These are phyloP conservation scores for Druon quercuslanigerum DNA, from an alignment of 1,140 invertebrate species.

Conservation along the genomic window DNA sequence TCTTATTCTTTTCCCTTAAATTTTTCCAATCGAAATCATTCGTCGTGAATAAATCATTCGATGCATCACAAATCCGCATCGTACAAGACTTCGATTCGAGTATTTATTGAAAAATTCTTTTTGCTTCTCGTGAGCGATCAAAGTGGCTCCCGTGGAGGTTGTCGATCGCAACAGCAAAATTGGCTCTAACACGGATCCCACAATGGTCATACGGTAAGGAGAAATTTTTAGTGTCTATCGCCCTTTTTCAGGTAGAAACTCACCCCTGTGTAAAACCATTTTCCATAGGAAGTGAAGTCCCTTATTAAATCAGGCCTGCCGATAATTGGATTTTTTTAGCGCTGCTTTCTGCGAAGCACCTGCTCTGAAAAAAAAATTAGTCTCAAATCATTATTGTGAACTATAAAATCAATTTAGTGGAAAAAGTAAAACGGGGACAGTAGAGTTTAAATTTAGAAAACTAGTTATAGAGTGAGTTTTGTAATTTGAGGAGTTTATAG, in stretches of 20 bases:
- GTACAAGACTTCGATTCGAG: constrained; percentile 1
- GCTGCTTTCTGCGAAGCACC: constrained; percentile 1
- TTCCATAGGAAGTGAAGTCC: background rate
- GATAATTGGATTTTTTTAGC: constrained; percentile 22
- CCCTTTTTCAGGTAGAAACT: constrained; percentile 20
- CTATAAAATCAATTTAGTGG: no score
- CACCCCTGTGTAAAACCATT: background rate
- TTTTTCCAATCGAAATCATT: background rate
- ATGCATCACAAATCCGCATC: background rate
- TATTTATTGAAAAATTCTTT: constrained; percentile 9
- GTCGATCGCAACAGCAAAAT: constrained; percentile 62
- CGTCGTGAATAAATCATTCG: background rate
- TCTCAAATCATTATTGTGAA: no score
- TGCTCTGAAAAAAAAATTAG: background rate
- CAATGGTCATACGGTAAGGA: constrained; percentile 74
- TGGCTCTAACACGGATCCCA: constrained; percentile 69
- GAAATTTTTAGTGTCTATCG: constrained; percentile 23
- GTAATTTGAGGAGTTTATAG: background rate
- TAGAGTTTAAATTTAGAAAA: background rate
- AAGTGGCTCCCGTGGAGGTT: constrained; percentile 63
- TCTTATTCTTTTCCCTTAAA: background rate
- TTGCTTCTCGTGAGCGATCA: constrained; percentile 46
- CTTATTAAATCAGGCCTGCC: constrained; percentile 11
- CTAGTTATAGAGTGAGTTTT: background rate
- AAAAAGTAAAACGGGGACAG: no score